These are phyloP conservation scores for Notolepis coatsorum DNA, from an alignment of 2,797 vertebrate species.

Conservation along the genomic window DNA sequence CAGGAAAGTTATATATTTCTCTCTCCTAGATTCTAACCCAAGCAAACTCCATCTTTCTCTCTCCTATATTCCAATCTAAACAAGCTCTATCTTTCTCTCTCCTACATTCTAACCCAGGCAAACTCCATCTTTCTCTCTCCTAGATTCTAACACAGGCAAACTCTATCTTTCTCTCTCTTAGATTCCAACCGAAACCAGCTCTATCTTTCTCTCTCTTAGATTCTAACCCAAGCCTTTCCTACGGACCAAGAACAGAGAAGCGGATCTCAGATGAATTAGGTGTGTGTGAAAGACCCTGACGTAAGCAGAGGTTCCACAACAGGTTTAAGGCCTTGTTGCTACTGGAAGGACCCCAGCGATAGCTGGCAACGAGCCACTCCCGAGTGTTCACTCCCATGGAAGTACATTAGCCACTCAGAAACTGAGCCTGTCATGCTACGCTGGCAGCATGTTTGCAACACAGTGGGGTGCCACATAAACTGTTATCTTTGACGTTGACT, in stretches of 20 bases:
- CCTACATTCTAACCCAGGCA: too few species aligned
- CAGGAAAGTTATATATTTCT: too few species aligned
- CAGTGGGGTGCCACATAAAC: slow-evolving; percentile 40
- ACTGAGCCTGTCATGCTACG: slow-evolving; percentile 49
- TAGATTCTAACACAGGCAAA: too few species aligned
- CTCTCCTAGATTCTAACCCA: too few species aligned
- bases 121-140: too few species aligned
- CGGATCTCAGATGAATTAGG: slow-evolving; percentile 40
- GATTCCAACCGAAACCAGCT: slow-evolving; percentile 19
- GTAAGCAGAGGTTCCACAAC: slow-evolving; percentile 48
- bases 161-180: slow-evolving; percentile 44
- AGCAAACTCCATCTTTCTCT: too few species aligned
- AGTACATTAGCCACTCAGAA: slow-evolving; percentile 49
- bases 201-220: slow-evolving; percentile 41
- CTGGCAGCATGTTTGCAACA: slow-evolving; percentile 43
- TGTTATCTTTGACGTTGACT: slow-evolving; percentile 52
- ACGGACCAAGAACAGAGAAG: slow-evolving; percentile 46
- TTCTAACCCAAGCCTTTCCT: slow-evolving; percentile 16
- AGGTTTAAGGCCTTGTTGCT: slow-evolving; percentile 59
- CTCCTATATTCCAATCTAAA: too few species aligned
- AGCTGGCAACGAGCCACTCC: slow-evolving; percentile 66
- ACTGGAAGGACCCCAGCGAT: slow-evolving; percentile 68
- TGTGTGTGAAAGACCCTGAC: slow-evolving; percentile 35
- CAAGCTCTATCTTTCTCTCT: too few species aligned
- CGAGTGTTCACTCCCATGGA: slow-evolving; percentile 57